A percentile compares a stretch with the other conserved stretches of the same genome.
phyloP scores from a whole-genome alignment of 1,140 invertebrate genomes.

The Brevipalpus yothersi region DNA sequence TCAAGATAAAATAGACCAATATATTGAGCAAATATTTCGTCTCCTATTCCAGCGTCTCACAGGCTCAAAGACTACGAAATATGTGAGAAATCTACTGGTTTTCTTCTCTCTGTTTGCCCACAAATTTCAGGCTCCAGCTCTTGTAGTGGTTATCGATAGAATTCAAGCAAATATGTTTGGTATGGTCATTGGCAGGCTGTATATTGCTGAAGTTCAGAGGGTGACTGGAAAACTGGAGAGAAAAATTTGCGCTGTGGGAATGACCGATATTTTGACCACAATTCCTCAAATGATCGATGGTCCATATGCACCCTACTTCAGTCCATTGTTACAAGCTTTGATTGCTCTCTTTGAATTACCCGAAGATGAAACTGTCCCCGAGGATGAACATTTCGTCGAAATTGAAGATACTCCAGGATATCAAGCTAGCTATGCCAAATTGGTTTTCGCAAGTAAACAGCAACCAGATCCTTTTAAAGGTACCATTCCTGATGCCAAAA shows the following conservation, averaged over 20 bases:
- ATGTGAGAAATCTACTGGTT: constrained; percentile 54
- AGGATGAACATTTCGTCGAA: constrained; percentile 64
- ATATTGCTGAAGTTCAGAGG: constrained; percentile 61
- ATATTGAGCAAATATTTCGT: constrained; percentile 64
- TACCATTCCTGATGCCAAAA: constrained; percentile 36
- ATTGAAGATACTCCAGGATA: constrained; percentile 60
- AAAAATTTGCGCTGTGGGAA: constrained; percentile 67
- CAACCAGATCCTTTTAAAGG: constrained; percentile 40
- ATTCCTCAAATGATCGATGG: constrained; percentile 34
- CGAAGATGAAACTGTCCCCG: constrained; percentile 42
- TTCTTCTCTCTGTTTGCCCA: constrained; percentile 66
- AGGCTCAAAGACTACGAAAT: constrained; percentile 81
- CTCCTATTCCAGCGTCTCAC: constrained; percentile 72
- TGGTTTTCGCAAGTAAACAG: constrained; percentile 50
- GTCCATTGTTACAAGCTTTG: constrained; percentile 35
- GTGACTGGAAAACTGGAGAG: constrained; percentile 50
- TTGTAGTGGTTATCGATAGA: constrained; percentile 53
- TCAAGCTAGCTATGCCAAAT: constrained; percentile 63
- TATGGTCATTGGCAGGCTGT: constrained; percentile 70
- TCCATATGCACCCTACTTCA: constrained; percentile 37
- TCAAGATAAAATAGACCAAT: constrained; percentile 36
- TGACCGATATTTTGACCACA: constrained; percentile 58
- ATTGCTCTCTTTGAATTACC: constrained; percentile 70
- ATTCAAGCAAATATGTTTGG: constrained; percentile 77
- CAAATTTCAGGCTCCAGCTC: constrained; percentile 39